A percentile compares a stretch with the other conserved stretches of the same genome.
Conservation (phyloP, 2,888 invertebrate species). For the Rhodophaea formosa region DNA sequence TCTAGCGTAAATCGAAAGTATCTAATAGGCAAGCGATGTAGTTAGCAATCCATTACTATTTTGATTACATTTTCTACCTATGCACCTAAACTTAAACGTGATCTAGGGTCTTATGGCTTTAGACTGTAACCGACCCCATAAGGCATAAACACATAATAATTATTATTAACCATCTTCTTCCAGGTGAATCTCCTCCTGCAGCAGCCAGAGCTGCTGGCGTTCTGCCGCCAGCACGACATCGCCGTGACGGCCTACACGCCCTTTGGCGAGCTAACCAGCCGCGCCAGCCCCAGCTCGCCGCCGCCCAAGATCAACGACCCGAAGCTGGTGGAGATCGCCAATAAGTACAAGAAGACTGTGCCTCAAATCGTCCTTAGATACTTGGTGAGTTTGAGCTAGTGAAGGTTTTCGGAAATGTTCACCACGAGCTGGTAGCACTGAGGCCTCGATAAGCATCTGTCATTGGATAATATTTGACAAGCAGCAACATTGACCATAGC, state of each 20-base stretch:
- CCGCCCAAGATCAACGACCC: slow-evolving; percentile 78
- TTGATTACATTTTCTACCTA: too few species aligned
- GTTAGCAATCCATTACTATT: too few species aligned
- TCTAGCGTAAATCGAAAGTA: too few species aligned
- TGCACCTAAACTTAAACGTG: too few species aligned
- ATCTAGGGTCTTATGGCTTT: too few species aligned
- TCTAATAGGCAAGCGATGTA: too few species aligned
- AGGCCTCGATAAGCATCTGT: too few species aligned
- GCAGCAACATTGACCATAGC: too few species aligned
- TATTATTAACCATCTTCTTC: background rate
- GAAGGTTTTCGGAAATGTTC: background rate
- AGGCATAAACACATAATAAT: too few species aligned
- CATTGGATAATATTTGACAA: too few species aligned
- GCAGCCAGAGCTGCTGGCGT: slow-evolving; percentile 84
- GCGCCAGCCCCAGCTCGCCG: slow-evolving; percentile 58
- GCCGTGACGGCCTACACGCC: slow-evolving; percentile 87
- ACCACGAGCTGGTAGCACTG: too few species aligned
- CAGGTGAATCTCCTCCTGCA: slow-evolving; percentile 85
- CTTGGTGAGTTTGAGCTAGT: slow-evolving; percentile 72
- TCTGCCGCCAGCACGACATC: slow-evolving; percentile 84
- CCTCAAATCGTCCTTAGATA: slow-evolving; percentile 84
- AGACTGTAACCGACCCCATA: too few species aligned
- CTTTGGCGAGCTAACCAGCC: slow-evolving; percentile 78
- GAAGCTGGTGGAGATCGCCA: slow-evolving; percentile 75
- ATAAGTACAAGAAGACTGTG: slow-evolving; percentile 83